These are phyloP conservation scores for Platyscapa corneri DNA, from an alignment of 1,140 invertebrate genomes.

Conservation along the genomic window DNA sequence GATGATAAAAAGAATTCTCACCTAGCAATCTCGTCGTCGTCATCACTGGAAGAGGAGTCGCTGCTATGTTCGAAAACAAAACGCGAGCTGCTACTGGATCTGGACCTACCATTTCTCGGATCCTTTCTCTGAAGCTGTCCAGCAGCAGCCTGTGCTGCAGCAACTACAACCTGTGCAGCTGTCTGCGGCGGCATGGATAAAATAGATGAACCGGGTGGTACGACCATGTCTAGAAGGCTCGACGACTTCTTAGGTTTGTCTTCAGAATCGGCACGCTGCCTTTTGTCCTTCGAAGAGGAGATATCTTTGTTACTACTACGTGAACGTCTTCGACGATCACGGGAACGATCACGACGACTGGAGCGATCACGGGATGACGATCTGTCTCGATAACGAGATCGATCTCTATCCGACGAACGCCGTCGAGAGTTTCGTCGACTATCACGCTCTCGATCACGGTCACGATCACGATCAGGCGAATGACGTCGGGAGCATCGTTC, in stretches of 20 bases:
- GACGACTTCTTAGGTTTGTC: constrained; percentile 8
- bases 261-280: constrained; percentile 53
- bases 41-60: constrained; percentile 70
- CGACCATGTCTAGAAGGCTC: not conserved
- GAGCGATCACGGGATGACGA: constrained; percentile 71
- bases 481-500: constrained; percentile 73
- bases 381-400: constrained; percentile 65
- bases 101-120: constrained; percentile 70
- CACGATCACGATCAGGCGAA: constrained; percentile 66
- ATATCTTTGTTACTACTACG: constrained; percentile 61
- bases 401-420: constrained; percentile 68
- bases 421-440: constrained; percentile 67
- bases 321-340: constrained; percentile 60
- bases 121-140: constrained; percentile 65
- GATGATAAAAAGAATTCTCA: constrained; percentile 44
- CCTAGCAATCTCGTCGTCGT: constrained; percentile 58
- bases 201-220: constrained; percentile 26
- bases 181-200: constrained; percentile 33
- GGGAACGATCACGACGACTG: constrained; percentile 66
- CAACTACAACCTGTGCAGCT: constrained; percentile 47
- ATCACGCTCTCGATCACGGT: constrained; percentile 27
- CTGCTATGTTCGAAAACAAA: constrained; percentile 66
- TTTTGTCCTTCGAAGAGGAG: constrained; percentile 64
- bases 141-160: constrained; percentile 8
- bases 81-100: constrained; percentile 65